Base-by-base conservation (phyloP, 1,140 invertebrate genomes). In the Artemia franciscana region DNA sequence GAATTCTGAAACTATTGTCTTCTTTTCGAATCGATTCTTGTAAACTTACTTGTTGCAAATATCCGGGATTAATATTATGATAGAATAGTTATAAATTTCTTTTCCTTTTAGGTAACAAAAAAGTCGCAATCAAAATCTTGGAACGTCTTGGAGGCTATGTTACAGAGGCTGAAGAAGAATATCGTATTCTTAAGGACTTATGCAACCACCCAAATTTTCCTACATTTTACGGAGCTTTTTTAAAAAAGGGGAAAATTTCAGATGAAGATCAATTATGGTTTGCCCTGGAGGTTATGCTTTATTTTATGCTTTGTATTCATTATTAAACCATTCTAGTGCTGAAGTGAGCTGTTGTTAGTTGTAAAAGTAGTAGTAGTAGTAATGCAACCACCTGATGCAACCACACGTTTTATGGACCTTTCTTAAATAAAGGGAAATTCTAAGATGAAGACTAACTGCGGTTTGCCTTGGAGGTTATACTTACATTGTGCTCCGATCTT, bases 151-250 rank as follows among this genome's bases (percentile, higher is more conserved):
- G 82, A 30, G 84, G 87, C 58, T 79, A 76, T 57, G 78, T 82
- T 67, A 68, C 74, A 1, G 79, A 84, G 64, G 82, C 91, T 58
- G 80, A 87, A 67, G 84, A 90, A 66, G 90, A 93, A 71, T 91
- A 88, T 71, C 79, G 78, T 57, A 81, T 91, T n/a, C 74, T 92
- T 5, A 78, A 82, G 57, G 84, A 90, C 64, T 80, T 87, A 61
- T 80, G 83, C 0, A 74, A 78, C 56, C 84, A 90, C 72, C 77
- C 80, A 0, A 90, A 90, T 74, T 74, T 94, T 5, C 82, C 86
- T 0, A 81, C 84, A 61, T 92, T 91, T 71, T 86, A 88, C 71
- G 88, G 88, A 25, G 82, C 84, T 18, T 91, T 83, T 73, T 80
- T 84, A 65, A 82, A 81, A 61, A 79, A 78, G 64, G 78, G 76